These are phyloP conservation scores for Pipa parva DNA, from an alignment of 2,113 vertebrate genomes.

Conservation along the genomic window DNA sequence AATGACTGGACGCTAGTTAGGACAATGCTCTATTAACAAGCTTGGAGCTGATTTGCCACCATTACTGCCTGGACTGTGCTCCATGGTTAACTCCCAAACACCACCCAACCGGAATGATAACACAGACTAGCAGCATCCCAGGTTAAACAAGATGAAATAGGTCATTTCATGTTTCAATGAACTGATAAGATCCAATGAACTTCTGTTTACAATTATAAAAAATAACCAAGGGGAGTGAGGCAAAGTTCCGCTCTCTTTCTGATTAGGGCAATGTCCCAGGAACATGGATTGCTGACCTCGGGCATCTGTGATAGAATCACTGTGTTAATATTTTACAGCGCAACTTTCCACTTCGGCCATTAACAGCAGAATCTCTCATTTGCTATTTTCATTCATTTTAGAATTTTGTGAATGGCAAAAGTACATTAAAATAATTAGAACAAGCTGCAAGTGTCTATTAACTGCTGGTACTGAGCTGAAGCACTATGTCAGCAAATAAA, in stretches of 20 bases:
- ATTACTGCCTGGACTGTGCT: too few relatives aligned
- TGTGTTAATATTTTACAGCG: constrained; percentile 13
- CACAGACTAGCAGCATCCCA: too few relatives aligned
- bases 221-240: background rate
- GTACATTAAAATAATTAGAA: constrained; percentile 3
- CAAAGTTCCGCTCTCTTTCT: background rate
- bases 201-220: too few relatives aligned
- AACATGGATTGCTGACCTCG: background rate
- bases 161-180: too few relatives aligned
- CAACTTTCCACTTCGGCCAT: background rate
- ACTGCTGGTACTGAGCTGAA: background rate
- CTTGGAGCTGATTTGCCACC: too few relatives aligned
- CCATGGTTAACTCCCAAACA: too few relatives aligned
- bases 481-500: background rate
- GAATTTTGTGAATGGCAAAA: constrained; percentile 8
- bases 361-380: background rate
- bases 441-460: background rate
- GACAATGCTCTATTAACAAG: too few relatives aligned
- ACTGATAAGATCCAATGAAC: too few relatives aligned
- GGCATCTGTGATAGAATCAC: constrained; percentile 13
- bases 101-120: too few relatives aligned
- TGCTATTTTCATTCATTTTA: background rate
- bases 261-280: background rate
- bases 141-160: too few relatives aligned
- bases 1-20: too few relatives aligned